A percentile compares a stretch with the other conserved stretches of the same genome.
These are phyloP conservation scores for Periplaneta americana DNA, from an alignment of 1,140 invertebrate species.

Conservation along the genomic window DNA sequence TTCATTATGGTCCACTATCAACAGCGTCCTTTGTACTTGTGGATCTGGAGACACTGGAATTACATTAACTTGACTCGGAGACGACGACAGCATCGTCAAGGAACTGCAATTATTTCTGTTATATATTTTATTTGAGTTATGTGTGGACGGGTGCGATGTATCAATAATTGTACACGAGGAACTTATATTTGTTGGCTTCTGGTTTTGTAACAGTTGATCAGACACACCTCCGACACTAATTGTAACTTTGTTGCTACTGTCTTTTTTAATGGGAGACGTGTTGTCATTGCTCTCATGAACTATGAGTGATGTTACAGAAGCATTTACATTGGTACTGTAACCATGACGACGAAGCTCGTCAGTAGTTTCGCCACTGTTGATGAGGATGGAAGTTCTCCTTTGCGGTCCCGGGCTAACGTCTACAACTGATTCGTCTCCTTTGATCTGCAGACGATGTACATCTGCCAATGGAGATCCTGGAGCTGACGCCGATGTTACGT, in stretches of 20 bases:
- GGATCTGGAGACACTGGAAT: neutral
- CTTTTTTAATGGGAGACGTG: neutral
- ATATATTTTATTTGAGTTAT: neutral
- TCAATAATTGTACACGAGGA: constrained; percentile 4
- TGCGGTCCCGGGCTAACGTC: neutral
- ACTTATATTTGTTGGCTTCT: neutral
- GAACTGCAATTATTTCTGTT: constrained; percentile 3
- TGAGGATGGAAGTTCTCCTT: neutral
- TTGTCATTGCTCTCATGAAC: constrained; percentile 26
- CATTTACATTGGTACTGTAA: neutral
- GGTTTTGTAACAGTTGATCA: neutral
- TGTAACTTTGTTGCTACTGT: constrained; percentile 26
- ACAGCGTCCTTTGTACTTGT: neutral
- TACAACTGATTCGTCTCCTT: neutral
- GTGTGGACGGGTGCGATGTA: constrained; percentile 1
- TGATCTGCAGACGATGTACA: constrained; percentile 5
- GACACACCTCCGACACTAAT: constrained; percentile 27
- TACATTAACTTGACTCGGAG: neutral
- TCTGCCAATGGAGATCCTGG: neutral
- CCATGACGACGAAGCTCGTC: neutral
- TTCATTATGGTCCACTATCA: neutral
- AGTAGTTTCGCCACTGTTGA: neutral
- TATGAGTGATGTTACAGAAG: constrained; percentile 19
- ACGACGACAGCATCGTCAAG: constrained; percentile 7
- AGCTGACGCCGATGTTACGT: neutral